Evolutionary conservation across 92 coral and sea anemone genomes (phyloP), one percentile per base, ranked within the genome.

Genomic region (Porites divaricata): DNA sequence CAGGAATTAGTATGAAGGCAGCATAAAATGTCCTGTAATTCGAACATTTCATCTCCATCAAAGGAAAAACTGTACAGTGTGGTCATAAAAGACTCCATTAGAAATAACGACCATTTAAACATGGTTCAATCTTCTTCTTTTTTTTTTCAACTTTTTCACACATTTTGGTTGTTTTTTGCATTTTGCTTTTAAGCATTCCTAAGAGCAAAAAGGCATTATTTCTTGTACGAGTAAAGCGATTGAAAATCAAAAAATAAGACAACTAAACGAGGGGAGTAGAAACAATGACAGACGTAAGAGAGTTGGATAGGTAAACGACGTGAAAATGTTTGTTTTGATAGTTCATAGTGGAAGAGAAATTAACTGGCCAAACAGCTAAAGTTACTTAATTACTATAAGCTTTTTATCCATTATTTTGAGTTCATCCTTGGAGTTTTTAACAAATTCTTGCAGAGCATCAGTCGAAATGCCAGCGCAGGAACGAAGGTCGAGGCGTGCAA

Each of bases 401-500:
- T 94, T 94, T 75, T 84, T 95, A 61, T 94, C 98, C 48, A 90
- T 70, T 64, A 94, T 87, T 63, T 81, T 90, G 49, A 89, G 80
- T 2, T 85, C 45, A 77, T 92, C 93, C 65, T 63, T 78, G 63
- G 92, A 74, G 22, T 75, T 61, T 87, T 88, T 81, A 0, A 89
- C 93, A 57, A 95, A 95, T 64, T 81, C 83, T 71, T 93, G 92
- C 63, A 93, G 87, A 35, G 91, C 98, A 19, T 78, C 78, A 9
- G 71, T 24, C 12, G 96, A 79, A 71, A 97, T 86, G 81, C 90
- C 85, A 52, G 78, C 80, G 61, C 99, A 97, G 15, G 93, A 91
- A 63, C 98, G 87, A 56, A 97, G 69, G 75, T 97, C 99, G 50
- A 97, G 88, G 22, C 96, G 93, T 76, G 49, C 76, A 35, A 95